Base-by-base conservation (phyloP, 2,113 vertebrate genomes). In the Gallinago paraguaiae region DNA sequence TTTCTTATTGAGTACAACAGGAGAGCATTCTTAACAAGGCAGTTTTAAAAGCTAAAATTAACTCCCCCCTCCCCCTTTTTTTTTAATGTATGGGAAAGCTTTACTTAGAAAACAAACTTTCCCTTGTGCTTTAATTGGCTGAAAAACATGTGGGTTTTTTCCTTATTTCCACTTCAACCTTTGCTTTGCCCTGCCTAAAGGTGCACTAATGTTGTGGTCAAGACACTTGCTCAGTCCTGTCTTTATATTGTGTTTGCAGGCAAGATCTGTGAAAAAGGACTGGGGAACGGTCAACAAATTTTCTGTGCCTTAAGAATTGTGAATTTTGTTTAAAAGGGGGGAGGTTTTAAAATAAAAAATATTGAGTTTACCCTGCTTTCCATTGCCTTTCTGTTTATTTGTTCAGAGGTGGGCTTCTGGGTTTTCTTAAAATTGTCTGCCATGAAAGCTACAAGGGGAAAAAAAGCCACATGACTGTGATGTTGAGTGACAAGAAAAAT, bases 141-240 rank as follows among this genome's bases (percentile, higher is more conserved):
- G 70, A 76, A 91, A 92, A 95, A 20, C 15, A 4, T 31, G 61
- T 85, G 83, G 51, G 1, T 31, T 78, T 76, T 51, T 71, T 39
- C 45, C 54, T 14, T 33, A 87, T 97, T 95, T 92, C 74, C 74
- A 53, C 84, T 94, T 80, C 67, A 50, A 6, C 19, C 65, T 69
- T 88, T 60, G 14, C n/a, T 84, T 88, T 87, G 69, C n/a, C 74
- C 89, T 87, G 81, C 81, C 93, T 33, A 87, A 89, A 95, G 30
- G 51, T 79, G 60, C 7, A 1, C 57, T 86, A 57, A 75, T 5
- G 4, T 33, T 96, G 93, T 72, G 84, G 85, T 60, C 61, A 84
- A 74, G 54, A 24, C 37, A 37, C 82, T 81, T 95, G 53, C 92
- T 92, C 25, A 13, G 59, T 89, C 89, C 82, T 90, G 95, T 87